Evolutionary conservation across 2,888 invertebrate species (phyloP), one percentile per base, ranked within the genome.

Genomic region (Leucoma salicis): DNA sequence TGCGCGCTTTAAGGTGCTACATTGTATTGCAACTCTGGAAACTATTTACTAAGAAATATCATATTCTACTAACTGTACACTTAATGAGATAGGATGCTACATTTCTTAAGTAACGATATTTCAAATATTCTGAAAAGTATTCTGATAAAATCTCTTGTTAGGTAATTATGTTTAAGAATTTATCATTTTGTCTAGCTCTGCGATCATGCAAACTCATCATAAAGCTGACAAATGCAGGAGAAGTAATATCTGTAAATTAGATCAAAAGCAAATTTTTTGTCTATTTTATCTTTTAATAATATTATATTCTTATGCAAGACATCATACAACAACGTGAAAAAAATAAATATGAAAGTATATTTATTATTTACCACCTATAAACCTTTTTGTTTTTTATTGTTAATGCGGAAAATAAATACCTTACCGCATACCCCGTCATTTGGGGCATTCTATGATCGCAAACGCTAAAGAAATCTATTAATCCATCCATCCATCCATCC

Each of bases 51-150:
- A 21, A 38, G 31, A 38, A 38, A 29, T 16, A 13, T 38, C 28
- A 37, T 29, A 24, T 28, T 28, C 21, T 33, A 10, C 1, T 3
- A 12, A 14, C 31, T 5, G 31, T 25, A 8, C 33, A 33, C 29
- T 42, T 55, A 55, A 43, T 46, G 44, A 47, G 35, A 18, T n/a
- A 13, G 18, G 42, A 36, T 33, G 31, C 28, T 33, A 28, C 35
- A 44, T 49, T 43, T 29, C 39, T 35, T 29, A 42, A n/a, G 34
- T 45, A 32, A 24, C 25, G 14, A 28, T 32, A 39, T 28, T 34
- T 10, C 28, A 7, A 28, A n/a, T 25, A 6, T 35, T 31, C 14
- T n/a, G n/a, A 31, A 21, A 31, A 31, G 28, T 40, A 47, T 39
- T 43, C 46, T 29, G 29, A 45, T 35, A 21, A 21, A 21, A 21